Evolutionary conservation across 2,113 vertebrate genomes (phyloP), one percentile per base, ranked within the genome.

Genomic region (Anarrhichthys ocellatus): DNA sequence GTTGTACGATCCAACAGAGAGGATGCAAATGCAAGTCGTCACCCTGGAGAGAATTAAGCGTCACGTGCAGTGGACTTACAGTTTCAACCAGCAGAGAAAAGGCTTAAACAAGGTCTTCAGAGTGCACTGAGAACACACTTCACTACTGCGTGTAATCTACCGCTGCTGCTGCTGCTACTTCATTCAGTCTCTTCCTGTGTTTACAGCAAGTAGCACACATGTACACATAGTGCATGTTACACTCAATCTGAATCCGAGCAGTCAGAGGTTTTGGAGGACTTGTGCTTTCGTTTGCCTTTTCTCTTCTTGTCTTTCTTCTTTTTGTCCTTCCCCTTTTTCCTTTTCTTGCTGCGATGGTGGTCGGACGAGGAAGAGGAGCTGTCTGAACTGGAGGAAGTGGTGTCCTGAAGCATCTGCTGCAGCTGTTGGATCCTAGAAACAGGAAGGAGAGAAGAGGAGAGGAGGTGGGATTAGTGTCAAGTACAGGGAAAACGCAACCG

Each of bases 321-420:
- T 56, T 93, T 93, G 38, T 94, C 87, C 75, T 95, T 90, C 44
- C 77, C 79, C 67, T 93, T 95, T 59, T 94, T 95, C 66, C 80
- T 93, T 80, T 93, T 96, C 86, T 92, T 95, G 67, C 90, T 85
- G 71, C 58, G 91, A 62, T 72, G 85, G 56, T 86, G 84, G 75
- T 80, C 78, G 34, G 96, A 96, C 34, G 93, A 95, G 40, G 96
- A 86, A 2, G 87, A 86, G 22, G 95, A 93, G 65, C 93, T 80
- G 83, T 94, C 95, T 56, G 92, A 93, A 13, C 95, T 91, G 0
- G 96, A 96, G 66, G 96, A 97, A 72, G 96, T 98, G 78, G 96
- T 96, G 84, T 98, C 97, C 76, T 97, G 96, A 24, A 99, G 95
- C 44, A 99, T 94, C 88, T 97, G 96, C 88, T 96, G 97, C 63